These are phyloP conservation scores for Lithobates pipiens DNA, from an alignment of 2,797 vertebrate genomes.

Conservation along the genomic window DNA sequence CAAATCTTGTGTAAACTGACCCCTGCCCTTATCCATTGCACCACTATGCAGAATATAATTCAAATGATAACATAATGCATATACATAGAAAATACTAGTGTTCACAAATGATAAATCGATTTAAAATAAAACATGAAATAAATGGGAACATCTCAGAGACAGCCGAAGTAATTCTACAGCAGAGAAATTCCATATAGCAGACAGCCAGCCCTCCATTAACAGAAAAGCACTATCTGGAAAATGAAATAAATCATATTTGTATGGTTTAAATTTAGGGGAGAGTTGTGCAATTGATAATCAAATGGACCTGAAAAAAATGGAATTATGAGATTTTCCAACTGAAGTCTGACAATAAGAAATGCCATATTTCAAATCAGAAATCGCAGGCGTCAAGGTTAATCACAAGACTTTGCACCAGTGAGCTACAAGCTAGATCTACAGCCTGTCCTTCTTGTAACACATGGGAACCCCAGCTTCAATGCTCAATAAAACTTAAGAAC, in stretches of 20 bases:
- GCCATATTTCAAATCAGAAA: constrained; percentile 82
- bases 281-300: constrained; percentile 86
- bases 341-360: constrained; percentile 82
- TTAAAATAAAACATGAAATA: not conserved
- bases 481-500: constrained; percentile 85
- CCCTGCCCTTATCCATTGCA: too few relatives aligned
- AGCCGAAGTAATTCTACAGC: not conserved
- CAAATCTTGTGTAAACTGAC: too few relatives aligned
- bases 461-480: constrained; percentile 83
- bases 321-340: constrained; percentile 81
- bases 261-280: constrained; percentile 77
- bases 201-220: constrained; percentile 6
- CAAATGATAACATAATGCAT: too few relatives aligned
- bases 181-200: not conserved
- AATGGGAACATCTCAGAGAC: not conserved
- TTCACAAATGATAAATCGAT: not conserved
- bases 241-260: constrained; percentile 76
- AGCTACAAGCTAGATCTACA: constrained; percentile 76
- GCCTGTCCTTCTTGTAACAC: constrained; percentile 75
- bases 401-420: constrained; percentile 82
- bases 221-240: constrained; percentile 66
- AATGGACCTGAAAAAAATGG: constrained; percentile 82
- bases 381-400: constrained; percentile 82
- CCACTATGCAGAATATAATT: too few relatives aligned
- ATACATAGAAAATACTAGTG: too few relatives aligned